Evolutionary conservation across 2,113 vertebrate species (phyloP), one percentile per base, ranked within the genome.

Genomic region (Tylochromis polylepis): DNA sequence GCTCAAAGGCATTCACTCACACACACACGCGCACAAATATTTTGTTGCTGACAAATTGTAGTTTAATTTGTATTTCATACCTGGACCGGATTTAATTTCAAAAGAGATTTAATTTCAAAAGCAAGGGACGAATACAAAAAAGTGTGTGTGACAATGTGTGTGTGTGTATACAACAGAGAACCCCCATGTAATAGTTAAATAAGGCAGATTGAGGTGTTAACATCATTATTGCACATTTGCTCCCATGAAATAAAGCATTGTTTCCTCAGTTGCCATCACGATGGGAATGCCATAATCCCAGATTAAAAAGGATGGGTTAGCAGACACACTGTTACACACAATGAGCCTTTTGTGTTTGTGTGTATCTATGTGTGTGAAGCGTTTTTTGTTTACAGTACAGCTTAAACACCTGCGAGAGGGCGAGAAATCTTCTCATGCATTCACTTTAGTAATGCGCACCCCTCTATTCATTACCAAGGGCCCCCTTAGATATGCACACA

Each of bases 271-370:
- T 87, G 88, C 90, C 85, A 46, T 94, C 91, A 89, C 65, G 83
- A 93, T 90, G 94, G 93, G 93, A 95, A 95, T 94, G 86, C 79
- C 78, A 93, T 96, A 96, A 96, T 96, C 95, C 94, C 94, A 95
- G 95, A 95, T 95, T 96, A 94, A 91, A 92, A 92, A 88, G 95
- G 91, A 95, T 84, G 94, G 94, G 90, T 92, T 92, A 93, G 91
- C 82, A 22, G 92, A 91, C 93, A 90, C 93, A 92, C 92, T 84
- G 87, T 81, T 27, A 91, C 77, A 79, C 89, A 95, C 95, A 96
- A 95, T 95, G 91, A 94, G 87, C 87, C 93, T 93, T 94, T 95
- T 96, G 95, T 95, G 70, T 79, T 62, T 85, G 75, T 79, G 72
- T 87, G 82, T 67, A 16, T 84, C 43, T 85, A 3, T 91, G 85